A percentile compares a stretch with the other conserved stretches of the same genome.
Evolutionary conservation across 2,113 vertebrate species (phyloP).

Genomic region (Xyliphius kryptos): DNA sequence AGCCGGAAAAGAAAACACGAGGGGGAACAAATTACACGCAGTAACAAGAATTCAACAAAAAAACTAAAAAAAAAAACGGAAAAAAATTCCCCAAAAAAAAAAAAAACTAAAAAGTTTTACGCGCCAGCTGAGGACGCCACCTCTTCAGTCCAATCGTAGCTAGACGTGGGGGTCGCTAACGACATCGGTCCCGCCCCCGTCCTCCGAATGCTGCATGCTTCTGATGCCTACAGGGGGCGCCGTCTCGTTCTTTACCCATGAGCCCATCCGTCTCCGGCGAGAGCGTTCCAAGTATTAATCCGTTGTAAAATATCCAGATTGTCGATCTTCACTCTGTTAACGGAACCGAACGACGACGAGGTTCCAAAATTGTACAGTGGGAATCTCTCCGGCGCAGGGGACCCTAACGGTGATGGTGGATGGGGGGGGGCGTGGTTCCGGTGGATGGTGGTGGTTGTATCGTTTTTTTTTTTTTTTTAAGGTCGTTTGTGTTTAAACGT

Average conservation of each 20-base stretch:
- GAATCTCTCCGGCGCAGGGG: too few relatives aligned
- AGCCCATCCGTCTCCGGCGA: constrained; percentile 76
- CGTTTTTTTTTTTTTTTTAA: too few relatives aligned
- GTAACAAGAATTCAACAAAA: too few relatives aligned
- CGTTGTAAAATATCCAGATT: constrained; percentile 44
- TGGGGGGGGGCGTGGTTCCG: too few relatives aligned
- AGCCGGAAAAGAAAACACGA: constrained; percentile 77
- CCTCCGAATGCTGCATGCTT: constrained; percentile 96
- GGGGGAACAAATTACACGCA: constrained; percentile 60
- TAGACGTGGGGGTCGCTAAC: constrained; percentile 52
- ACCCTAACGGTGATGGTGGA: too few relatives aligned
- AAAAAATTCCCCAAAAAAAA: too few relatives aligned
- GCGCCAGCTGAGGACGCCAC: constrained; percentile 63
- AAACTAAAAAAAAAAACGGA: too few relatives aligned
- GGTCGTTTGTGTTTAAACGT: too few relatives aligned
- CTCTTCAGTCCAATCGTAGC: constrained; percentile 56
- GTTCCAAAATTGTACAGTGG: too few relatives aligned
- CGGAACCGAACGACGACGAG: too few relatives aligned
- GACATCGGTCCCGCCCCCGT: constrained; percentile 77
- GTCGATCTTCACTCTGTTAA: too few relatives aligned
- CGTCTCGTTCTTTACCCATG: constrained; percentile 71
- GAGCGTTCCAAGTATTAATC: constrained; percentile 75
- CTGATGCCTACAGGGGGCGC: constrained; percentile 75
- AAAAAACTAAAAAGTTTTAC: constrained; percentile 48
- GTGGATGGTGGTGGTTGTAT: too few relatives aligned